phyloP scores from a whole-genome alignment of 2,797 vertebrate species.

The Argentina silus region DNA sequence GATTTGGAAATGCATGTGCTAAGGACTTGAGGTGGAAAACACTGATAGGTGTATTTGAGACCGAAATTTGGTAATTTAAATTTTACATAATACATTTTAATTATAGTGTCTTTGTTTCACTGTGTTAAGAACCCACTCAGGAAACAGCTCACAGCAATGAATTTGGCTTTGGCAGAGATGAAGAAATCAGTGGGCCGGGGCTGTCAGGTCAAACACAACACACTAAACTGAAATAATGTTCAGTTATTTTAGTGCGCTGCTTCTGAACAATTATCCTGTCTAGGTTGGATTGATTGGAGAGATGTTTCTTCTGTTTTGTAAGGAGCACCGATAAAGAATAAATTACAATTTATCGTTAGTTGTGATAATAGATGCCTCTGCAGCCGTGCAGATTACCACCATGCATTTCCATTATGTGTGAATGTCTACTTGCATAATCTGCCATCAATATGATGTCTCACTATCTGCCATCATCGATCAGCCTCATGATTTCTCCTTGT shows the following conservation, averaged over 20 bases:
- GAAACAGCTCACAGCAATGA: constrained; percentile 37
- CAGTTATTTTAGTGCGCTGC: constrained; percentile 34
- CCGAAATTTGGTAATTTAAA: no score
- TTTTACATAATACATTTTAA: no score
- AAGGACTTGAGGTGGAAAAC: background rate
- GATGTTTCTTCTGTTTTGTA: constrained; percentile 31
- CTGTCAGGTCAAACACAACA: constrained; percentile 47
- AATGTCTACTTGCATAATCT: constrained; percentile 14
- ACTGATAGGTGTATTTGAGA: background rate
- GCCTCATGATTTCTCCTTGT: constrained; percentile 15
- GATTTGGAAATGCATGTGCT: background rate
- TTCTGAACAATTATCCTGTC: constrained; percentile 27
- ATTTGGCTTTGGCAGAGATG: constrained; percentile 33
- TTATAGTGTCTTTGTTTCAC: constrained; percentile 24
- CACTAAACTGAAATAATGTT: constrained; percentile 16
- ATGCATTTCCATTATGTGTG: constrained; percentile 15
- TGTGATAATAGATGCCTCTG: constrained; percentile 17
- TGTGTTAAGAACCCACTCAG: constrained; percentile 40
- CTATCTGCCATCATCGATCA: constrained; percentile 19
- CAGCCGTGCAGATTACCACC: constrained; percentile 11
- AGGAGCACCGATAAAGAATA: constrained; percentile 29
- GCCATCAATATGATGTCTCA: constrained; percentile 10
- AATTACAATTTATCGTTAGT: constrained; percentile 32
- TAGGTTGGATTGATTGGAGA: constrained; percentile 34
- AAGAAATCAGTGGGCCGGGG: constrained; percentile 27